Evolutionary conservation across 2,113 vertebrate genomes (phyloP), one percentile per base, ranked within the genome.

Genomic region (Engystomops pustulosus): DNA sequence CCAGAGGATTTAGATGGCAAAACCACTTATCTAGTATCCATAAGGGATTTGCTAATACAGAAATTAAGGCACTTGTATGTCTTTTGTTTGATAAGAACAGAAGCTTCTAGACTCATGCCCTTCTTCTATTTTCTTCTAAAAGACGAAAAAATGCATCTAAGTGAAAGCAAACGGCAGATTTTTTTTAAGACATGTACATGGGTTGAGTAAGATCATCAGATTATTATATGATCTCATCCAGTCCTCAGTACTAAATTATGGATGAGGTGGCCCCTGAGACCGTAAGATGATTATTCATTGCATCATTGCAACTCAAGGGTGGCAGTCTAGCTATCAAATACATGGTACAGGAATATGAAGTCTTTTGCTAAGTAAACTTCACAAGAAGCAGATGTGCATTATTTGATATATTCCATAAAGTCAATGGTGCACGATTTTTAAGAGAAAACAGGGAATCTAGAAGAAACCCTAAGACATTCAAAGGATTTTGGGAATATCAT

Each of bases 21-120:
- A 53, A 53, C 74, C 74, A 85, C 83, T 85, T 85, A 85, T 85
- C 83, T 45, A 58, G 83, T 44, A 68, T 85, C 62, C 83, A 85
- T 77, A 23, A 79, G 83, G 58, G 74, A 85, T 70, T 85, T 85
- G 75, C 83, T 85, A 85, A 85, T 79, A 69, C 65, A 79, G 49
- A 79, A 79, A 85, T 85, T 67, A 85, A 78, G 75, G 74, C 75
- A 79, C 65, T n/a, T 70, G 83, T 79, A 70, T 27, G 45, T 49
- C 38, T 67, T 79, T 44, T 79, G 72, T 78, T 84, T 84, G 82
- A 78, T 69, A 85, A 85, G 83, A 44, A 32, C 72, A 78, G 17
- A 53, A 15, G 47, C 62, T 85, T 85, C 83, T 55, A 70, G 65
- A 23, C 65, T 55, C 20, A 79, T 78, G 83, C 60, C 44, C 32